A percentile compares a stretch with the other conserved stretches of the same genome.
These are phyloP conservation scores for Troglohyphantes excavatus DNA, from an alignment of 2,888 invertebrate species.

Conservation along the genomic window DNA sequence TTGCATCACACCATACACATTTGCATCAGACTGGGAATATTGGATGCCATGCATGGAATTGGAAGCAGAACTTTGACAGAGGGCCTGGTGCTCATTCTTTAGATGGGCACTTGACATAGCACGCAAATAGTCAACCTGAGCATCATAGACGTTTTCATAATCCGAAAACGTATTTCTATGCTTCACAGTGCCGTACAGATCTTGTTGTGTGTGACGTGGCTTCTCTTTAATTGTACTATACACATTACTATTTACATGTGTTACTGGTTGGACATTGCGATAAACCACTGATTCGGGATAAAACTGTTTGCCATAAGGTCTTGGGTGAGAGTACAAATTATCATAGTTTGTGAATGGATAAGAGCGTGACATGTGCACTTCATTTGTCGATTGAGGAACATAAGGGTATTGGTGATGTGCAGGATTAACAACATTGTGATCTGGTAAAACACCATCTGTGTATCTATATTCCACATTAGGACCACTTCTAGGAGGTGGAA, in stretches of 20 bases:
- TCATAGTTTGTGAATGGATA: slow-evolving; percentile 72
- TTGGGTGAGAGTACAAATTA: slow-evolving; percentile 59
- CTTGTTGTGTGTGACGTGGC: slow-evolving; percentile 38
- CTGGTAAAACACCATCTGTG: slow-evolving; percentile 41
- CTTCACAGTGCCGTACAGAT: slow-evolving; percentile 67
- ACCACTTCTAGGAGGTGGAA: slow-evolving; percentile 5
- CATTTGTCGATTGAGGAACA: slow-evolving; percentile 49
- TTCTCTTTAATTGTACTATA: slow-evolving; percentile 60
- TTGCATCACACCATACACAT: slow-evolving; percentile 72
- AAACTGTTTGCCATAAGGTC: slow-evolving; percentile 68
- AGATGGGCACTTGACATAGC: slow-evolving; percentile 22
- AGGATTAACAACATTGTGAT: slow-evolving; percentile 24
- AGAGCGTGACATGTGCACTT: slow-evolving; percentile 72
- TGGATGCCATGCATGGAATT: slow-evolving; percentile 49
- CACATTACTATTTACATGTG: slow-evolving; percentile 28
- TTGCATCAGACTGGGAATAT: slow-evolving; percentile 76
- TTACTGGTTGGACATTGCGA: slow-evolving; percentile 70
- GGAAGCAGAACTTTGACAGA: slow-evolving; percentile 47
- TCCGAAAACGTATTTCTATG: slow-evolving; percentile 64
- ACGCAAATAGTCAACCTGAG: slow-evolving; percentile 54
- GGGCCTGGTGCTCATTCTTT: slow-evolving; percentile 49
- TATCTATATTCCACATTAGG: slow-evolving; percentile 50
- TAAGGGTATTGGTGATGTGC: slow-evolving; percentile 26
- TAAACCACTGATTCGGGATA: slow-evolving; percentile 67
- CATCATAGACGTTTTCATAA: slow-evolving; percentile 79